A percentile compares a stretch with the other conserved stretches of the same genome.
Conservation (phyloP, 2,113 vertebrate genomes). For the Eublepharis macularius region DNA sequence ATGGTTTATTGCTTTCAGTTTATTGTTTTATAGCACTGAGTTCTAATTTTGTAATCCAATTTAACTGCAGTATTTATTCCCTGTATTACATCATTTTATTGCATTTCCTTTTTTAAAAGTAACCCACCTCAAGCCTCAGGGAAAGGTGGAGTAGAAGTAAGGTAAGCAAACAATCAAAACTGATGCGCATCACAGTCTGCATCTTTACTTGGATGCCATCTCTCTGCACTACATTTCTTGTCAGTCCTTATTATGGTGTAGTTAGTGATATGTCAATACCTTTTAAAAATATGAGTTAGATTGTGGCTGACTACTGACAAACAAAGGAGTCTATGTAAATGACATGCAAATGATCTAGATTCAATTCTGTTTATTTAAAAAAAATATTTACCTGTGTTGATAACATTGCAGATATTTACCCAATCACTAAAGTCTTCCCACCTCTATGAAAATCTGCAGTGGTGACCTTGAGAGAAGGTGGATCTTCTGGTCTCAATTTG, state of each 20-base stretch:
- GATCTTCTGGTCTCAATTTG: too few relatives aligned
- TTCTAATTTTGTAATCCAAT: too few relatives aligned
- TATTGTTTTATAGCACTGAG: too few relatives aligned
- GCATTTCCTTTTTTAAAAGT: too few relatives aligned
- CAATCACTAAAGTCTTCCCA: neutral
- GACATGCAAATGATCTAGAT: neutral
- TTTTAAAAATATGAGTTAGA: neutral
- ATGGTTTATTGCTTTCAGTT: too few relatives aligned
- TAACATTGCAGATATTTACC: neutral
- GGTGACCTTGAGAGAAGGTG: neutral
- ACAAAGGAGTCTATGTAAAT: neutral
- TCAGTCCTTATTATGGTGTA: too few relatives aligned
- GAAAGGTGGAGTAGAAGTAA: too few relatives aligned
- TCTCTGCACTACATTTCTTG: neutral
- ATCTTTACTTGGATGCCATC: neutral
- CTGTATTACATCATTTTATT: too few relatives aligned
- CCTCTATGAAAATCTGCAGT: neutral
- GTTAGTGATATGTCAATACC: too few relatives aligned
- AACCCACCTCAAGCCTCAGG: too few relatives aligned
- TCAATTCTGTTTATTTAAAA: neutral
- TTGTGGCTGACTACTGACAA: neutral
- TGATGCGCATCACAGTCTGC: neutral
- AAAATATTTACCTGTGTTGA: neutral
- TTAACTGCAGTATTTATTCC: too few relatives aligned
- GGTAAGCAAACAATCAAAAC: too few relatives aligned